Evolutionary conservation across 1,140 invertebrate genomes (phyloP).

Genomic region (Varroa destructor): DNA sequence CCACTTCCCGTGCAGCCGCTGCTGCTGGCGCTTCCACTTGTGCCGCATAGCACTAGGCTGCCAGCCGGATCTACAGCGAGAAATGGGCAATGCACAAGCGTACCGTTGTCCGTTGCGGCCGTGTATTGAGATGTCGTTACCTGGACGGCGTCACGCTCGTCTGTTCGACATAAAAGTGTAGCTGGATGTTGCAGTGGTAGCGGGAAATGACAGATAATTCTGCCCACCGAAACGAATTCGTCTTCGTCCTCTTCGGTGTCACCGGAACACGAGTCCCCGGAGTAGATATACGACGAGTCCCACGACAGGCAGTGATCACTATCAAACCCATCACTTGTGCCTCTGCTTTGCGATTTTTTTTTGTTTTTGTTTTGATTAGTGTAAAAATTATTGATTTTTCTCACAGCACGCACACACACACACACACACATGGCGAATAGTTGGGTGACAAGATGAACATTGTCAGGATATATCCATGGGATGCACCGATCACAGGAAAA

Average conservation of each 20-base stretch:
- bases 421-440: too few species aligned
- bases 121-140: too few species aligned
- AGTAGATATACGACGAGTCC: background rate
- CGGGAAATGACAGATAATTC: conserved; percentile 22
- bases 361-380: too few species aligned
- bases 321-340: conserved; percentile 25
- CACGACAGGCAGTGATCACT: background rate
- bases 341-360: background rate
- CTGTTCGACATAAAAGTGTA: background rate
- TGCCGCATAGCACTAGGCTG: conserved; percentile 9
- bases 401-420: too few species aligned
- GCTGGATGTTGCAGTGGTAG: background rate
- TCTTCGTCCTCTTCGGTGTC: background rate
- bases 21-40: background rate
- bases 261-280: conserved; percentile 3
- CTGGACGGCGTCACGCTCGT: too few species aligned
- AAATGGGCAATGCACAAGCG: background rate
- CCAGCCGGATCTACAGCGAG: conserved; percentile 26
- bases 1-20: conserved; percentile 21
- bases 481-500: too few species aligned
- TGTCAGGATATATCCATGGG: too few species aligned
- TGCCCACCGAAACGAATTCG: conserved; percentile 10
- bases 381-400: too few species aligned
- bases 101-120: too few species aligned
- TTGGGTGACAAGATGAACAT: too few species aligned